A percentile compares a stretch with the other conserved stretches of the same genome.
phyloP scores from a whole-genome alignment of 2,113 vertebrate species.

The Ciconia stormi region DNA sequence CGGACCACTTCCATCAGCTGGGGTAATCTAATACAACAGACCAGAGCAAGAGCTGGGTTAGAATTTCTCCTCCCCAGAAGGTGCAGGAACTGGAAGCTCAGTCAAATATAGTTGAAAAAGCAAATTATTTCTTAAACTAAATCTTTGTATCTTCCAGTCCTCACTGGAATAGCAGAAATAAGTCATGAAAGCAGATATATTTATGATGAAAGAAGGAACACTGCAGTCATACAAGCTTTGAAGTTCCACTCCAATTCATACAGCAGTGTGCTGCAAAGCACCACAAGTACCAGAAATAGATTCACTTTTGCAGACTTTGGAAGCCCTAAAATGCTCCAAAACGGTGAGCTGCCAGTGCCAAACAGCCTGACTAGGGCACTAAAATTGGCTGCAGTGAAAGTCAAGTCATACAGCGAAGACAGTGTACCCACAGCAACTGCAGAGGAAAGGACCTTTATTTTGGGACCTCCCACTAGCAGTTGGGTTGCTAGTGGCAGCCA shows the following conservation, averaged over 20 bases:
- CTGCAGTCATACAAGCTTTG: background rate
- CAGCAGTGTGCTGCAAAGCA: background rate
- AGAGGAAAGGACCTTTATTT: background rate
- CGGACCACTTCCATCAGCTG: constrained; percentile 98
- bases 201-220: background rate
- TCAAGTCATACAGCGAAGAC: background rate
- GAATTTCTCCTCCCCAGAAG: constrained; percentile 28
- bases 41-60: constrained; percentile 41
- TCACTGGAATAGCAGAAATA: background rate
- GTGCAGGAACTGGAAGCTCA: background rate
- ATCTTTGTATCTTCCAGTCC: background rate
- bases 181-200: background rate
- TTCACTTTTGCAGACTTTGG: background rate
- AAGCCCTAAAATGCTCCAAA: background rate
- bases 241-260: background rate
- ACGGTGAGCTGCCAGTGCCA: background rate
- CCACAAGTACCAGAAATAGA: background rate
- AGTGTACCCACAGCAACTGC: background rate
- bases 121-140: background rate
- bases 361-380: background rate
- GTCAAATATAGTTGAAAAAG: background rate
- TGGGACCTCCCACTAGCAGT: background rate
- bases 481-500: background rate
- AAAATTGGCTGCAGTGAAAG: background rate
- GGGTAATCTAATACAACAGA: constrained; percentile 82